Evolutionary conservation across 2,113 vertebrate species (phyloP).

Genomic region (Chaetorhynchus papuensis): DNA sequence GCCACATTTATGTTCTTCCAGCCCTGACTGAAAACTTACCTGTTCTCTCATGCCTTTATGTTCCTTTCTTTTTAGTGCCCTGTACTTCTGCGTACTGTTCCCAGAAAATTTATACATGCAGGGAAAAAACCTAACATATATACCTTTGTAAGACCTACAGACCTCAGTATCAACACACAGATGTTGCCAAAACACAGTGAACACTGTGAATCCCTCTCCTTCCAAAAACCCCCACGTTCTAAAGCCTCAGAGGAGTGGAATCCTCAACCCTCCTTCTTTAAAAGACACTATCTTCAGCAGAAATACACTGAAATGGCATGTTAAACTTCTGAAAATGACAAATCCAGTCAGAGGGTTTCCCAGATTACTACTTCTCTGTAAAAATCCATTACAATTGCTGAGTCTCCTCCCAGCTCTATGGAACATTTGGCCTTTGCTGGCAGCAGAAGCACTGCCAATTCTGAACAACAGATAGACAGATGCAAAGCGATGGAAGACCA

Average conservation of each 20-base stretch:
- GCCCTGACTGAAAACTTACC: neutral
- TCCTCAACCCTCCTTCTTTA: neutral
- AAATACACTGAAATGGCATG: neutral
- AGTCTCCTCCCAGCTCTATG: neutral
- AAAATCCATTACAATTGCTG: neutral
- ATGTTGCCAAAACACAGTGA: neutral
- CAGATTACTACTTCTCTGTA: neutral
- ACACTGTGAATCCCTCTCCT: neutral
- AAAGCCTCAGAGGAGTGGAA: neutral
- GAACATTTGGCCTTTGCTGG: neutral
- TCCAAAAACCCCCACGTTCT: neutral
- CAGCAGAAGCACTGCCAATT: neutral
- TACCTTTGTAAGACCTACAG: neutral
- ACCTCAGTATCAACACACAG: neutral
- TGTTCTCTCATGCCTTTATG: neutral
- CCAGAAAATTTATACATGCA: neutral
- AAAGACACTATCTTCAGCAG: neutral
- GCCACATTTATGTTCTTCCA: neutral
- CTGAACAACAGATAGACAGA: neutral
- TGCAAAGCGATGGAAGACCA: neutral
- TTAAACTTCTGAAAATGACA: neutral
- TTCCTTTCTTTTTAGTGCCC: neutral
- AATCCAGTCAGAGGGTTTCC: neutral
- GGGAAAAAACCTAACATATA: neutral
- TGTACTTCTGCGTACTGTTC: neutral